phyloP scores from a whole-genome alignment of 1,140 invertebrate species.

The Geopemphigus sp. region DNA sequence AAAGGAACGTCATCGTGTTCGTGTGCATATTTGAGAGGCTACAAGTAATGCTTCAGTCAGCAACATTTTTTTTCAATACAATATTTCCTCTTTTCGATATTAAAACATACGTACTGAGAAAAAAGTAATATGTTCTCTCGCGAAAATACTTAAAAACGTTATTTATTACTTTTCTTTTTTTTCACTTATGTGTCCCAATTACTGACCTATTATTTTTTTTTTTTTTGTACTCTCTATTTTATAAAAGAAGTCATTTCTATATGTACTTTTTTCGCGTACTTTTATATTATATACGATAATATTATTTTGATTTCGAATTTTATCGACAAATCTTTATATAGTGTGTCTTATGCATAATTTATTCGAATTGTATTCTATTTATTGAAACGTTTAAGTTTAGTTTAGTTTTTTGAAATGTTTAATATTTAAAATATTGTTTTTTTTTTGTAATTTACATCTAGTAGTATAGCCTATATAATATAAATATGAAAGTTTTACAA shows the following conservation, averaged over 20 bases:
- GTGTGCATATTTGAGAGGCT: background rate
- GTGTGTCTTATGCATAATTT: background rate
- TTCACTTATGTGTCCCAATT: background rate
- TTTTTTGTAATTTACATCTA: background rate
- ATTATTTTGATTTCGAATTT: background rate
- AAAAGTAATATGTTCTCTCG: background rate
- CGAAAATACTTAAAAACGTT: background rate
- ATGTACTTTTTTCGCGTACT: background rate
- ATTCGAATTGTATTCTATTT: background rate
- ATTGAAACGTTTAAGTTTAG: background rate
- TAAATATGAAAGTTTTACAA: constrained; percentile 42
- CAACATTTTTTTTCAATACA: constrained; percentile 2
- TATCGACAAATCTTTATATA: background rate
- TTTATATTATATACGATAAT: too few relatives aligned
- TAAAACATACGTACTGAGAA: background rate
- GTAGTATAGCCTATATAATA: background rate
- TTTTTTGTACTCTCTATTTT: background rate
- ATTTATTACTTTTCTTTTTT: background rate
- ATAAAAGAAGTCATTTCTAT: background rate
- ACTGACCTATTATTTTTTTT: background rate
- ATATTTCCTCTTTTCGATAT: constrained; percentile 19
- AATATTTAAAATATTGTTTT: background rate
- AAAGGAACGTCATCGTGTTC: constrained; percentile 21
- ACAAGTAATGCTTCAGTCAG: constrained; percentile 4
- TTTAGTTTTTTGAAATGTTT: background rate